Percentiles rank a stretch among this genome's conserved stretches.
phyloP scores from a whole-genome alignment of 2,797 vertebrate genomes.

The Centroberyx gerrardi region DNA sequence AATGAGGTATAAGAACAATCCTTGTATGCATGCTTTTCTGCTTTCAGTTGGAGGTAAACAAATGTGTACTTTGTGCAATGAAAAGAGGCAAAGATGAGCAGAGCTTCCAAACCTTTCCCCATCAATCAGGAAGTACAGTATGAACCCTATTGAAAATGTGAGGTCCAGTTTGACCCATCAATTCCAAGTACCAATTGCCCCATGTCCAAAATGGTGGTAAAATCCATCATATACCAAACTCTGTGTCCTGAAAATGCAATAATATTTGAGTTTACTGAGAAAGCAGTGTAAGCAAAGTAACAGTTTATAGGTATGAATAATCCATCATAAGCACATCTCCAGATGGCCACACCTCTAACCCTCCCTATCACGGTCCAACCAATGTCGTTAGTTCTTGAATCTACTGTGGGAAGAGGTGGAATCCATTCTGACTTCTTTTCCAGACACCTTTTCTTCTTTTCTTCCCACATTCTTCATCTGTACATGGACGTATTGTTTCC shows the following conservation, averaged over 20 bases:
- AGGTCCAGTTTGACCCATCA: constrained; percentile 80
- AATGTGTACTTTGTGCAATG: constrained; percentile 87
- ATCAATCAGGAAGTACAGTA: constrained; percentile 86
- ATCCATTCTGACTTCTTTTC: constrained; percentile 67
- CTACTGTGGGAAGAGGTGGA: constrained; percentile 53
- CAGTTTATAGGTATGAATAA: constrained; percentile 61
- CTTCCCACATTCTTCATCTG: constrained; percentile 75
- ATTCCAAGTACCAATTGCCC: constrained; percentile 57
- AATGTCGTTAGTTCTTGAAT: constrained; percentile 52
- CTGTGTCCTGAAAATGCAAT: constrained; percentile 57
- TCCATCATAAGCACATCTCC: constrained; percentile 81
- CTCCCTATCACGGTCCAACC: constrained; percentile 63
- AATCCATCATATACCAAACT: constrained; percentile 55
- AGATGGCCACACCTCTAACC: constrained; percentile 83
- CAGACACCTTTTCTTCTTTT: constrained; percentile 72
- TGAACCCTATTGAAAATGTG: constrained; percentile 91
- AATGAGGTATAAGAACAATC: constrained; percentile 69
- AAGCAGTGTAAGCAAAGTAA: constrained; percentile 86
- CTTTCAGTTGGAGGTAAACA: constrained; percentile 63
- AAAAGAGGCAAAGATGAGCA: constrained; percentile 87
- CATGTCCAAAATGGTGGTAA: constrained; percentile 45
- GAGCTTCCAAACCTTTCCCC: constrained; percentile 79
- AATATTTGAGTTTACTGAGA: constrained; percentile 81
- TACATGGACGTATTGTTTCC: constrained; percentile 60
- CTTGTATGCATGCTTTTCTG: constrained; percentile 63